A percentile compares a stretch with the other conserved stretches of the same genome.
Evolutionary conservation across 2,113 vertebrate species (phyloP).

Genomic region (Tetraodon nigroviridis): DNA sequence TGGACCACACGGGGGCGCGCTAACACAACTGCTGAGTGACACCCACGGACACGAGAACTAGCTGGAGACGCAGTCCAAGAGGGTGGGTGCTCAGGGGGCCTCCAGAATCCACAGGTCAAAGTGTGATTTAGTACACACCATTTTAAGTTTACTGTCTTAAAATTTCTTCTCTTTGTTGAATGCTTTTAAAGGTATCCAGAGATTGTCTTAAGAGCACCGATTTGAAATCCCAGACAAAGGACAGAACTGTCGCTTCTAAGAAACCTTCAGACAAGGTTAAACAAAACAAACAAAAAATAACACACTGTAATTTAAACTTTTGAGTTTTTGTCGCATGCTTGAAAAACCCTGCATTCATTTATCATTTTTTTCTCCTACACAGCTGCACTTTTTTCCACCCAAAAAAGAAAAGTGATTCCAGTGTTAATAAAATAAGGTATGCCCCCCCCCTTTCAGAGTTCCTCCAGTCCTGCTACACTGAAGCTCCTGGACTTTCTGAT

Average conservation of each 20-base stretch:
- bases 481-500: slow-evolving; percentile 78
- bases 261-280: slow-evolving; percentile 74
- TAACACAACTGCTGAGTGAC: slow-evolving; percentile 18
- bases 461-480: slow-evolving; percentile 59
- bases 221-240: slow-evolving; percentile 70
- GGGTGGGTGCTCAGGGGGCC: slow-evolving; percentile 80
- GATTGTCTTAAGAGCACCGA: slow-evolving; percentile 52
- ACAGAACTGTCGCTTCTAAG: slow-evolving; percentile 59
- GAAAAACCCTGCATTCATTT: no score
- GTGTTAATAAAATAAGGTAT: no score
- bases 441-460: slow-evolving; percentile 54
- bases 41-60: slow-evolving; percentile 76
- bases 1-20: slow-evolving; percentile 46
- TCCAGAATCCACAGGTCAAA: slow-evolving; percentile 88
- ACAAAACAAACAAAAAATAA: slow-evolving; percentile 5
- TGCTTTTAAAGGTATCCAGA: slow-evolving; percentile 72
- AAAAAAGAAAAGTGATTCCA: no score
- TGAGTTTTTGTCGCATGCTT: not conserved
- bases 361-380: no score
- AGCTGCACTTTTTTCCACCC: no score
- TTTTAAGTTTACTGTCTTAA: not conserved
- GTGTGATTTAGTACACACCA: no score
- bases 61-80: slow-evolving; percentile 79
- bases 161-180: not conserved
- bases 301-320: not conserved